Base-by-base conservation (phyloP, 2,797 vertebrate genomes). In the Rhyacichthys aspro region DNA sequence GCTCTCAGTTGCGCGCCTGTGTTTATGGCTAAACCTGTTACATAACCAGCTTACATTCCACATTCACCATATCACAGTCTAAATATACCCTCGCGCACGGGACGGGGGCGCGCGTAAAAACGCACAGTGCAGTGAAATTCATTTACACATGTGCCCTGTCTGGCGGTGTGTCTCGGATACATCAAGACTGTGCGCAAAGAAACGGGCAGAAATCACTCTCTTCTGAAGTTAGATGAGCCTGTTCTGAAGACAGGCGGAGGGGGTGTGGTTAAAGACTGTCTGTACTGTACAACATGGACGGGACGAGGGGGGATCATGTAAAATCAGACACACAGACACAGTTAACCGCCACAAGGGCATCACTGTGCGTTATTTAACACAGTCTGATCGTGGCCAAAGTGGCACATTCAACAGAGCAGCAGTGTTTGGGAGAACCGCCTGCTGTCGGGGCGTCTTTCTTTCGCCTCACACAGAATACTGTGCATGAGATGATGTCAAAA, bases 21-120 rank as follows among this genome's bases (percentile, higher is more conserved):
- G 94, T 95, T 96, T 95, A 94, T 95, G 93, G 94, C 94, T 94
- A 96, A 95, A 94, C 93, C 92, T 93, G 94, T 97, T 98, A 96
- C 95, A 96, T 96, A 97, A 97, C 93, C 93, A 90, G 92, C 94
- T 96, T 91, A 94, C 94, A 94, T 95, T 95, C 94, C 94, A 94
- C 92, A 92, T 94, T 93, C 93, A 93, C 91, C 90, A 92, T 93
- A 94, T 94, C 94, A 91, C 90, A 88, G 91, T 92, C 94, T 95
- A 95, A 95, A 96, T 95, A 94, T 94, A 94, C 85, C 86, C 75
- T 34, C 67, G 83, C 65, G 81, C 83, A 37, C 76, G 78, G 78
- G 78, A 78, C 43, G 80, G 61, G 70, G 10, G 77, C 70, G 53
- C 43, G 37, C 42, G 55, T 57, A 55, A 28, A 57, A 11, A 63